Percentiles rank a stretch among this genome's conserved stretches.
These are phyloP conservation scores for Hydropotes inermis DNA, from an alignment of 2,113 vertebrate genomes.

Conservation along the genomic window DNA sequence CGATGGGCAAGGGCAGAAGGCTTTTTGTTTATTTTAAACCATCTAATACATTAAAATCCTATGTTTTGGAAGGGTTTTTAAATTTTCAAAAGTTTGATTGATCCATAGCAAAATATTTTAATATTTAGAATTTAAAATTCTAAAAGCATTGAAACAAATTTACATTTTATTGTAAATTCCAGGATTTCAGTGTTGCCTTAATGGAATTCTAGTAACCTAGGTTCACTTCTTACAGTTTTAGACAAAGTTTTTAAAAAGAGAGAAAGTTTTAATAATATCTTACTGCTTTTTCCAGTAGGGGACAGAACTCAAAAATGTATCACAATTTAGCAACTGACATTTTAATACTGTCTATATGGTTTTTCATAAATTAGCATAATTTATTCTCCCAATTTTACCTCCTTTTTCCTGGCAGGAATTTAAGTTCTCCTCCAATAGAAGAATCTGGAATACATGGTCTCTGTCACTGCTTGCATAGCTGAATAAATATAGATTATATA, in stretches of 20 bases:
- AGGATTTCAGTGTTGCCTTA: neutral
- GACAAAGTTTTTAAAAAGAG: neutral
- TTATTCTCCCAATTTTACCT: neutral
- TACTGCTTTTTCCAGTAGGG: neutral
- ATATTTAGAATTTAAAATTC: conserved; percentile 17
- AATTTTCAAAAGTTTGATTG: neutral
- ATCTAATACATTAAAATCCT: neutral
- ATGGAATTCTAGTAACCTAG: neutral
- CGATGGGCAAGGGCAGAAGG: neutral
- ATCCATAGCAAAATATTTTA: neutral
- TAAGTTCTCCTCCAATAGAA: neutral
- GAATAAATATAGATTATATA: neutral
- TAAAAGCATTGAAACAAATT: neutral
- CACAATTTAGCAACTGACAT: neutral
- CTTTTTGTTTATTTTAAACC: conserved; percentile 28
- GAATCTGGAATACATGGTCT: neutral
- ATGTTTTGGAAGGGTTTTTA: neutral
- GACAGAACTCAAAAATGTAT: neutral
- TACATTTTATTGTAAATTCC: neutral
- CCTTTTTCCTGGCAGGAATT: neutral
- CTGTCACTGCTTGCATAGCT: neutral
- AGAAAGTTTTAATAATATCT: neutral
- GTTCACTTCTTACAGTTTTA: neutral
- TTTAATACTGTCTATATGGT: neutral
- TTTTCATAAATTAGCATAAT: neutral